Base-by-base conservation (phyloP, 2,888 invertebrate species). In the Gandaritis pyraliata region DNA sequence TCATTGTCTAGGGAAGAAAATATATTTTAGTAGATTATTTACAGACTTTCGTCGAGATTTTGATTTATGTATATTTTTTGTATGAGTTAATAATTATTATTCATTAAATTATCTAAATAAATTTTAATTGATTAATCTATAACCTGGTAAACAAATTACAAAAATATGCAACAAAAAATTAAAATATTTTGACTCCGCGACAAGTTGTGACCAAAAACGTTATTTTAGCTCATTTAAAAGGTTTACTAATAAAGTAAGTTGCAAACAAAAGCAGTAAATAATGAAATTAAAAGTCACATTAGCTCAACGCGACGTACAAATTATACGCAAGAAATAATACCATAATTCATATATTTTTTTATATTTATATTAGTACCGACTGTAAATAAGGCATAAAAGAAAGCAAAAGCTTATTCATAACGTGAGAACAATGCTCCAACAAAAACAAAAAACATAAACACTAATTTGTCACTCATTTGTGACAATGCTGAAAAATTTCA, bases 221-320 rank as follows among this genome's bases (percentile, higher is more conserved):
- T 36, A 58, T 50, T 46, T 57, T 16, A 38, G 33, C 12, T 64
- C 51, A 55, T 63, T 65, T 48, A 54, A 64, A 56, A 66, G 60
- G 11, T 48, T 59, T 59, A 61, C 58, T 56, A 33, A 62, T 71
- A 69, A 67, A 67, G 64, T 55, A 64, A 59, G 13, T 43, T 59
- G 66, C 63, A 75, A 77, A 87, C 87, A 88, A 88, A 86, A 83
- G 82, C 85, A 81, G 82, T 88, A 86, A 87, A 87, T 86, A 76
- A 81, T 78, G 75, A 82, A 81, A 82, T 82, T 84, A 80, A 79
- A 82, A 81, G 79, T 81, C 80, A 72, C 79, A 78, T 82, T 82
- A 80, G 80, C 72, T 81, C 83, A 79, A 70, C 72, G 70, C 70
- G 76, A 73, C 79, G 65, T 72, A 75, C 81, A 80, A 82, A 87